A percentile compares a stretch with the other conserved stretches of the same genome.
These are phyloP conservation scores for Aptenodytes patagonicus DNA, from an alignment of 2,113 vertebrate genomes.

Conservation along the genomic window DNA sequence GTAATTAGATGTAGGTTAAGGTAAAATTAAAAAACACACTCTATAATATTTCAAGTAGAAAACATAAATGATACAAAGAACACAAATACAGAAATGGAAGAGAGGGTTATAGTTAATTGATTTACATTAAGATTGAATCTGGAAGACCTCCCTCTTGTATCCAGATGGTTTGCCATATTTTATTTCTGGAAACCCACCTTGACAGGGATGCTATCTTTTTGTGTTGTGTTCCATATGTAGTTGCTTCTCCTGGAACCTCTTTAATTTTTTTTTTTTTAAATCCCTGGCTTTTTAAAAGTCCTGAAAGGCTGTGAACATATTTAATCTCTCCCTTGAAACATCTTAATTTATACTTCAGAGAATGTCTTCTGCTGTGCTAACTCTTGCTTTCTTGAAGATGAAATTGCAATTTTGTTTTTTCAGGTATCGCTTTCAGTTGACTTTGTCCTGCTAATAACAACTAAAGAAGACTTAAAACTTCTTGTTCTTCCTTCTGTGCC, in stretches of 20 bases:
- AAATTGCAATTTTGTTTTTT: neutral
- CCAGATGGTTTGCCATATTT: constrained; percentile 2
- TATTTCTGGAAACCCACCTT: neutral
- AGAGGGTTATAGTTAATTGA: neutral
- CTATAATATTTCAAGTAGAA: neutral
- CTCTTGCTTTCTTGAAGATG: neutral
- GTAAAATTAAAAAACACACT: neutral
- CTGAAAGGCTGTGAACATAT: neutral
- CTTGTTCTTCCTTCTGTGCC: neutral
- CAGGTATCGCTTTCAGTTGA: neutral
- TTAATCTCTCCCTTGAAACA: neutral
- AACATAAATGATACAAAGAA: neutral
- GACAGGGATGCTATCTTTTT: neutral
- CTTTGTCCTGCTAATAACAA: neutral
- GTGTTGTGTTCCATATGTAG: neutral
- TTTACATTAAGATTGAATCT: neutral
- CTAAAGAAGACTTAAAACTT: neutral
- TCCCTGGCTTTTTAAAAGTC: neutral
- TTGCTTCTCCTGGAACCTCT: neutral
- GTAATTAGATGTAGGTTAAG: neutral
- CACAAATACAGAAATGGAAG: neutral
- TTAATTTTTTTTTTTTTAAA: neutral
- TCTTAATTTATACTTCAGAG: neutral
- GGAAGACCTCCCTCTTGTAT: neutral
- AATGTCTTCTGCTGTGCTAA: neutral